phyloP scores from a whole-genome alignment of 1,140 invertebrate species.

The Adelges cooleyi region DNA sequence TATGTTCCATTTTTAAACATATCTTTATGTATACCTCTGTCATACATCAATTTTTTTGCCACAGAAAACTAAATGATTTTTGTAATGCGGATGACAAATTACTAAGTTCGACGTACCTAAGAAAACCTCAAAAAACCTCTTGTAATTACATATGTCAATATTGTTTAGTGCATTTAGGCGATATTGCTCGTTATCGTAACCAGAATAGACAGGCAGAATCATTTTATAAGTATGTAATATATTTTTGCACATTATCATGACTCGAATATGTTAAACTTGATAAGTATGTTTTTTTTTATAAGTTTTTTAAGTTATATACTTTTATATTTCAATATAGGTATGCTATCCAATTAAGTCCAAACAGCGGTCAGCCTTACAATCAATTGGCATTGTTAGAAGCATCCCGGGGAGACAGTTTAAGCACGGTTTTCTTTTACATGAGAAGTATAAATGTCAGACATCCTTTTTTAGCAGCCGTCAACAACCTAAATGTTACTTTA shows the following conservation, averaged over 20 bases:
- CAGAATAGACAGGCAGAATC: constrained; percentile 66
- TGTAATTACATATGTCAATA: constrained; percentile 75
- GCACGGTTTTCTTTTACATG: constrained; percentile 72
- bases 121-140: constrained; percentile 54
- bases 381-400: constrained; percentile 71
- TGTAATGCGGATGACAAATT: constrained; percentile 1
- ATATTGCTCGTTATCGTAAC: constrained; percentile 70
- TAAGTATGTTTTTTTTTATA: background rate
- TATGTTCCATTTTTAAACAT: constrained; percentile 33
- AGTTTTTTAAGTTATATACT: too few species aligned
- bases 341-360: constrained; percentile 64
- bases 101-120: constrained; percentile 6
- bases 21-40: too few species aligned
- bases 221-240: constrained; percentile 52
- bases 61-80: constrained; percentile 15
- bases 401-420: constrained; percentile 64
- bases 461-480: constrained; percentile 67
- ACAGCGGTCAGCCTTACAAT: constrained; percentile 79
- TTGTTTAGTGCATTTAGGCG: constrained; percentile 74
- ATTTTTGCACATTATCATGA: too few species aligned
- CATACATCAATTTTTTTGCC: background rate
- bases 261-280: too few species aligned
- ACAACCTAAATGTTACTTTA: constrained; percentile 60
- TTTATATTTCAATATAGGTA: constrained; percentile 54
- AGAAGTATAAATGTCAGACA: constrained; percentile 65